Conservation (phyloP, 2,113 vertebrate species). For the Amphiprion percula region DNA sequence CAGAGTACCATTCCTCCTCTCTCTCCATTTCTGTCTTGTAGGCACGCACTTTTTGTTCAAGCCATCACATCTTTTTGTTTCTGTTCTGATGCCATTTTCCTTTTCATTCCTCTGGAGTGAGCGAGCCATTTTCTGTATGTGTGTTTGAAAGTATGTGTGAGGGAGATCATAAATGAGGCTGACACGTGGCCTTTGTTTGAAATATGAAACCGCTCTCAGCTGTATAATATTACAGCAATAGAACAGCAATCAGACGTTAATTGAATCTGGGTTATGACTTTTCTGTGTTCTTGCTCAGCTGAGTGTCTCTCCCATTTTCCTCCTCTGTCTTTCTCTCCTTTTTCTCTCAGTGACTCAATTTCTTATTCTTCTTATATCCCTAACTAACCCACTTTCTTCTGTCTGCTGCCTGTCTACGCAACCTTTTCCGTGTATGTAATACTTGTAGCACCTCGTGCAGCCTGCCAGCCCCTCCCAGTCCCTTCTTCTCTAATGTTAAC, state of each 20-base stretch:
- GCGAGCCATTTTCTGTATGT: background rate
- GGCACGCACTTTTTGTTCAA: constrained; percentile 13
- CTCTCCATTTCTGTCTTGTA: background rate
- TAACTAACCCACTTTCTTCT: constrained; percentile 47
- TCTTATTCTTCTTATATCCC: constrained; percentile 19
- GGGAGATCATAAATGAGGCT: constrained; percentile 62
- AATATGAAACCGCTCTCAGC: constrained; percentile 79
- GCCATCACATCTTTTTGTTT: constrained; percentile 35
- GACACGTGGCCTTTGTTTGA: constrained; percentile 78
- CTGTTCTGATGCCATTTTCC: constrained; percentile 11
- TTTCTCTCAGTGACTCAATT: constrained; percentile 31
- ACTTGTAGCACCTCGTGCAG: constrained; percentile 6
- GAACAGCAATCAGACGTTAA: constrained; percentile 80
- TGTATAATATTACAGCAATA: constrained; percentile 80
- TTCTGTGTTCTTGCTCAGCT: constrained; percentile 74
- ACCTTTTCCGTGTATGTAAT: constrained; percentile 13
- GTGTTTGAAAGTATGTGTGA: constrained; percentile 40
- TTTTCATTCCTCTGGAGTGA: constrained; percentile 16
- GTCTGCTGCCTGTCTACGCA: constrained; percentile 2
- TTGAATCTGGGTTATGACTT: constrained; percentile 83
- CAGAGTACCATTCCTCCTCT: constrained; percentile 37
- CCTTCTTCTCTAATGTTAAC: constrained; percentile 25
- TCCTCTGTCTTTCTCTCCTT: constrained; percentile 18
- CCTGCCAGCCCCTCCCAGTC: background rate
- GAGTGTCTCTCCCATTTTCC: constrained; percentile 59